phyloP scores from a whole-genome alignment of 2,888 invertebrate species.

The Habroteleia sp. region DNA sequence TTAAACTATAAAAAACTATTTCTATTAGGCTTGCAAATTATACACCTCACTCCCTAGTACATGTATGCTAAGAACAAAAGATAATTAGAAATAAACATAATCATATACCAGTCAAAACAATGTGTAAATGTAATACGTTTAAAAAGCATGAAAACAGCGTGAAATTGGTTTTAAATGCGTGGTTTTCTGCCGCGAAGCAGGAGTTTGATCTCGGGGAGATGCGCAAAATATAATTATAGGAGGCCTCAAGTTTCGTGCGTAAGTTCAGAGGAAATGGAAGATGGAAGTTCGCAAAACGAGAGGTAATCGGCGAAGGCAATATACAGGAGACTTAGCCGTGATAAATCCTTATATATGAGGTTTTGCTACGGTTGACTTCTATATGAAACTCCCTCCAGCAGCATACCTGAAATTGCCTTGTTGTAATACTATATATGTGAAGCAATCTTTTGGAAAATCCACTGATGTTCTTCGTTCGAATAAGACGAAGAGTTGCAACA shows the following conservation, averaged over 20 bases:
- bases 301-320: conserved; percentile 78
- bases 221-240: conserved; percentile 42
- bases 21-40: no score
- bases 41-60: no score
- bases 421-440: conserved; percentile 61
- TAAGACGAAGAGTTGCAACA: no score
- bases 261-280: conserved; percentile 48
- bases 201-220: conserved; percentile 20
- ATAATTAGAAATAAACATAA: no score
- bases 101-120: no score
- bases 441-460: no score
- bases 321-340: conserved; percentile 80
- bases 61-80: no score
- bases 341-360: conserved; percentile 81
- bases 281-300: conserved; percentile 55
- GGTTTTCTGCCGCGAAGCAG: conserved; percentile 24
- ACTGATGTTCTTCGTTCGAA: no score
- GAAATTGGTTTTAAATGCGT: conserved; percentile 42
- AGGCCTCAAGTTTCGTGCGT: conserved; percentile 29
- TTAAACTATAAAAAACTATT: conserved; percentile 1
- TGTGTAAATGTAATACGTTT: no score
- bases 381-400: conserved; percentile 78
- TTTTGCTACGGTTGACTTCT: conserved; percentile 76
- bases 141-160: conserved; percentile 31
- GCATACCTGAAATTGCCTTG: conserved; percentile 77